Conservation (phyloP, 2,797 vertebrate species). For the Argyrosomus regius region DNA sequence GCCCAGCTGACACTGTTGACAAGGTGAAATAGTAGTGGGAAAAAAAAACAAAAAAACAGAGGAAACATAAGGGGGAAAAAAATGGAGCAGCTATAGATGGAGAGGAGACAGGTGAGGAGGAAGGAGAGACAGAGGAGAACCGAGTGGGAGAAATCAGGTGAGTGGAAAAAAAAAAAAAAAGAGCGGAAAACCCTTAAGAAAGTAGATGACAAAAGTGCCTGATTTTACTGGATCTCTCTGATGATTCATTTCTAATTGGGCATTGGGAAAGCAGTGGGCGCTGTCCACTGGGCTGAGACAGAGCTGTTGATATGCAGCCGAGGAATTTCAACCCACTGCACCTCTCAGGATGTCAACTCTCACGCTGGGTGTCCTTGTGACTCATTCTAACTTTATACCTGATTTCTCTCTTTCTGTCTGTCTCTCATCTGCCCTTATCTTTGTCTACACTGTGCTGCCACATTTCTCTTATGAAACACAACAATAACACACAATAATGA, state of each 20-base stretch:
- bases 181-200: background rate
- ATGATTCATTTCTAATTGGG: constrained; percentile 65
- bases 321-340: constrained; percentile 36
- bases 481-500: constrained; percentile 38
- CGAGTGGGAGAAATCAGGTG: constrained; percentile 7
- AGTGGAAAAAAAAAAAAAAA: background rate
- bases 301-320: constrained; percentile 33
- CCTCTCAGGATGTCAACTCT: constrained; percentile 37
- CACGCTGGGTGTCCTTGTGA: constrained; percentile 32
- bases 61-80: constrained; percentile 24
- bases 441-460: constrained; percentile 5
- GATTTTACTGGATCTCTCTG: constrained; percentile 24
- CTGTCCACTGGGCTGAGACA: constrained; percentile 46
- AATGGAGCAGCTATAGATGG: constrained; percentile 39
- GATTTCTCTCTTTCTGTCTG: constrained; percentile 22
- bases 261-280: constrained; percentile 32
- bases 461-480: background rate
- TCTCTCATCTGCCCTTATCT: constrained; percentile 14
- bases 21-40: constrained; percentile 68
- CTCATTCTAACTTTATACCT: constrained; percentile 42
- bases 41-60: constrained; percentile 44
- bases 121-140: constrained; percentile 25
- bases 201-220: constrained; percentile 35
- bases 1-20: constrained; percentile 76
- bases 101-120: constrained; percentile 45